Evolutionary conservation across 2,113 vertebrate species (phyloP).

Genomic region (Ammodytes dubius): DNA sequence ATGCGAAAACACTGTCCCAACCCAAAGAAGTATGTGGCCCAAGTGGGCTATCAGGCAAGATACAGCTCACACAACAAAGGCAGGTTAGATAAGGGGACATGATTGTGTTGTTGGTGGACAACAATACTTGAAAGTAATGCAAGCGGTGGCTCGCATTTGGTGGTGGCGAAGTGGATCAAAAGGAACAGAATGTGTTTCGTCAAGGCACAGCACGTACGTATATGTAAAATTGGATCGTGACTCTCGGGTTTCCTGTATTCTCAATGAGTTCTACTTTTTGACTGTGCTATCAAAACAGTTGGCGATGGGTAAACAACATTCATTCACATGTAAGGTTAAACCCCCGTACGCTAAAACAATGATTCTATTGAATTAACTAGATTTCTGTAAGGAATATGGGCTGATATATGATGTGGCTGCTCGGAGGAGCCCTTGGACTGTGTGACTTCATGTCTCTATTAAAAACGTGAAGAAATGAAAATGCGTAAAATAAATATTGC

Average conservation of each 20-base stretch:
- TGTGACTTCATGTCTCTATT: background rate
- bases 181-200: no score
- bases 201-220: background rate
- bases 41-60: slow-evolving; percentile 46
- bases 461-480: background rate
- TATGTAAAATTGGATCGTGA: background rate
- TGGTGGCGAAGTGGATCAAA: background rate
- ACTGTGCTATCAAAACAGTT: background rate
- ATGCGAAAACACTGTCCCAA: slow-evolving; percentile 48
- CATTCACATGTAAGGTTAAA: background rate
- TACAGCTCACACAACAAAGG: slow-evolving; percentile 30
- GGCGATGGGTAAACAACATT: background rate
- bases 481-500: background rate
- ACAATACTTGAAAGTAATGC: slow-evolving; percentile 1
- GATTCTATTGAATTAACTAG: background rate
- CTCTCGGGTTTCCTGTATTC: background rate
- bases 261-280: background rate
- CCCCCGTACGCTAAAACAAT: background rate
- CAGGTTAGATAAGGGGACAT: slow-evolving; percentile 37
- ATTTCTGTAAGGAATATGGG: background rate
- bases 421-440: background rate
- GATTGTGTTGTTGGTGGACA: slow-evolving; percentile 2
- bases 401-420: background rate
- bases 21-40: slow-evolving; percentile 31
- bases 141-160: background rate